phyloP scores from a whole-genome alignment of 1,140 invertebrate genomes.

The Drosophila nigromelanica region DNA sequence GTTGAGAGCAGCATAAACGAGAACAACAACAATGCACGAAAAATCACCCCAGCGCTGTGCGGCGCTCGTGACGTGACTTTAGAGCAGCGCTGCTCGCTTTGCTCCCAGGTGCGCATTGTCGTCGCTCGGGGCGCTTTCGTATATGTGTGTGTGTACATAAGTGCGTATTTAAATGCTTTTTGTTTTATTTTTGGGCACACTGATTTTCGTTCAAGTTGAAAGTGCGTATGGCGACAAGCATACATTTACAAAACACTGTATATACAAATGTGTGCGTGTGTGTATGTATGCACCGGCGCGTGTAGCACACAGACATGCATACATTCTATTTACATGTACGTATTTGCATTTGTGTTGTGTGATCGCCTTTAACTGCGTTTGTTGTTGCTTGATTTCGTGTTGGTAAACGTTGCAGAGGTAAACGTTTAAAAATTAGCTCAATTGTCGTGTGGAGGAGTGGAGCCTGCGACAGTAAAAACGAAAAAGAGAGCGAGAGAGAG shows the following conservation, averaged over 20 bases:
- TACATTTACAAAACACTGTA: not conserved
- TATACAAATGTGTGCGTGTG: conserved; percentile 10
- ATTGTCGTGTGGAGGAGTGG: conserved; percentile 35
- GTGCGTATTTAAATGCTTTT: conserved; percentile 35
- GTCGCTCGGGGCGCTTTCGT: not conserved
- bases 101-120: conserved; percentile 51
- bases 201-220: conserved; percentile 53
- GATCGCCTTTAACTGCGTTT: conserved; percentile 7
- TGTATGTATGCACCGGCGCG: conserved; percentile 37
- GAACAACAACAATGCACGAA: conserved; percentile 33
- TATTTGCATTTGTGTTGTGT: conserved; percentile 8
- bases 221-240: conserved; percentile 18
- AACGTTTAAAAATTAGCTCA: conserved; percentile 55
- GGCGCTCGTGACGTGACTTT: conserved; percentile 61
- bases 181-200: conserved; percentile 58
- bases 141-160: conserved; percentile 17
- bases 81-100: conserved; percentile 42
- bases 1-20: conserved; percentile 9
- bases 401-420: conserved; percentile 44
- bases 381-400: conserved; percentile 22
- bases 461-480: not conserved
- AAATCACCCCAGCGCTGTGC: conserved; percentile 28
- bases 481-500: not conserved
- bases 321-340: conserved; percentile 3
- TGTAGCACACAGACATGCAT: conserved; percentile 19